These are phyloP conservation scores for Spilosoma lubricipeda DNA, from an alignment of 2,888 invertebrate species.

Conservation along the genomic window DNA sequence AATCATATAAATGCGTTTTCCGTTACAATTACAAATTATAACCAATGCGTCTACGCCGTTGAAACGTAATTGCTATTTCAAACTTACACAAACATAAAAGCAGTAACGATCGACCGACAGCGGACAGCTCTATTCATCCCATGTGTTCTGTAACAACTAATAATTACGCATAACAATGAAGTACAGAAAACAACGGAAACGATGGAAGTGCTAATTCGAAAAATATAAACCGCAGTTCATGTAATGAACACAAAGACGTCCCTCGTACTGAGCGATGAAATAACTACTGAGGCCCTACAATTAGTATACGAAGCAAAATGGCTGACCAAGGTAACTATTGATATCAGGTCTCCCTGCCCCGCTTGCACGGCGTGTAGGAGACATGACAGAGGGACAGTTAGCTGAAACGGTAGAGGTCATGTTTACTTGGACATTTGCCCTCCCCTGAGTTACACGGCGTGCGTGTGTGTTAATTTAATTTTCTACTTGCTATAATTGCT, in stretches of 20 bases:
- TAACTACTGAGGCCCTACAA: slow-evolving; percentile 77
- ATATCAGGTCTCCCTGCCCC: slow-evolving; percentile 31
- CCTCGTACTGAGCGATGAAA: slow-evolving; percentile 76
- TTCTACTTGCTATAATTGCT: slow-evolving; percentile 82
- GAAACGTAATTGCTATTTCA: slow-evolving; percentile 30
- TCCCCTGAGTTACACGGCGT: slow-evolving; percentile 71
- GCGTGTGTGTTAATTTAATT: slow-evolving; percentile 86
- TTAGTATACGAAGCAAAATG: slow-evolving; percentile 83
- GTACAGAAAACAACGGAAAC: slow-evolving; percentile 73
- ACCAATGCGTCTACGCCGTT: slow-evolving; percentile 6
- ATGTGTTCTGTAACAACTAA: slow-evolving; percentile 57
- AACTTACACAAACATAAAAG: slow-evolving; percentile 41
- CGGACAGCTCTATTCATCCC: slow-evolving; percentile 43
- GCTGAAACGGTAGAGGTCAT: slow-evolving; percentile 51
- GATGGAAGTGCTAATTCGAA: slow-evolving; percentile 84
- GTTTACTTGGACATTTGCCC: slow-evolving; percentile 63
- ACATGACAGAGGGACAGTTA: slow-evolving; percentile 43
- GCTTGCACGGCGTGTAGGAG: slow-evolving; percentile 6
- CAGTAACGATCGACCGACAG: slow-evolving; percentile 23
- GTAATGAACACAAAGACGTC: slow-evolving; percentile 79
- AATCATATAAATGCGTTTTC: not conserved
- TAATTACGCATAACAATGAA: slow-evolving; percentile 76
- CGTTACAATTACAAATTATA: not conserved
- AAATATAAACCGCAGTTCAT: slow-evolving; percentile 78
- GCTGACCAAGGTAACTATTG: slow-evolving; percentile 71